Conservation (phyloP, 2,797 vertebrate genomes). For the Falco rusticolus region DNA sequence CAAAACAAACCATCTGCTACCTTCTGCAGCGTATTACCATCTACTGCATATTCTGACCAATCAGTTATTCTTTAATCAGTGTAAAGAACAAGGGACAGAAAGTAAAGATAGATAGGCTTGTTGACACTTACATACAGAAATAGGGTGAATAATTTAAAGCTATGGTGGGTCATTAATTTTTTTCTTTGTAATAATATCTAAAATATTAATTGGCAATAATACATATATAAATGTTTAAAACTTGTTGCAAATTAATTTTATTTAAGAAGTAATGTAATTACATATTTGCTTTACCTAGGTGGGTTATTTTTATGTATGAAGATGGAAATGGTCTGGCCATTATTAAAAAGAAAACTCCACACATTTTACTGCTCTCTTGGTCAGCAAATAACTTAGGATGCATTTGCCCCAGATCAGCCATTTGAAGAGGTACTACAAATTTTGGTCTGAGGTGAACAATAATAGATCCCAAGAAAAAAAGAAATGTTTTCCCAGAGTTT, state of each 20-base stretch:
- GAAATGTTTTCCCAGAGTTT: background rate
- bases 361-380: background rate
- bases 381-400: background rate
- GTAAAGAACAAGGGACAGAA: background rate
- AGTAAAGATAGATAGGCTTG: background rate
- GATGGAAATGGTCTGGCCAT: background rate
- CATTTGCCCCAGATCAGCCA: background rate
- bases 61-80: background rate
- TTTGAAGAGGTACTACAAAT: background rate
- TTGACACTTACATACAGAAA: background rate
- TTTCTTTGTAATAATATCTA: background rate
- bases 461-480: background rate
- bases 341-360: background rate
- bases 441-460: background rate
- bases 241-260: background rate
- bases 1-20: background rate
- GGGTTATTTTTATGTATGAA: background rate
- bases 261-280: background rate
- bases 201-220: background rate
- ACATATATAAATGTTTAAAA: background rate
- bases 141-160: background rate
- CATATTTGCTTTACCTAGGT: background rate
- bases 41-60: background rate
- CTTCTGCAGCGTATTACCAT: background rate
- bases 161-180: accelerated